Base-by-base conservation (phyloP, 2,888 invertebrate species). In the Rhimphoctona megacephalus region DNA sequence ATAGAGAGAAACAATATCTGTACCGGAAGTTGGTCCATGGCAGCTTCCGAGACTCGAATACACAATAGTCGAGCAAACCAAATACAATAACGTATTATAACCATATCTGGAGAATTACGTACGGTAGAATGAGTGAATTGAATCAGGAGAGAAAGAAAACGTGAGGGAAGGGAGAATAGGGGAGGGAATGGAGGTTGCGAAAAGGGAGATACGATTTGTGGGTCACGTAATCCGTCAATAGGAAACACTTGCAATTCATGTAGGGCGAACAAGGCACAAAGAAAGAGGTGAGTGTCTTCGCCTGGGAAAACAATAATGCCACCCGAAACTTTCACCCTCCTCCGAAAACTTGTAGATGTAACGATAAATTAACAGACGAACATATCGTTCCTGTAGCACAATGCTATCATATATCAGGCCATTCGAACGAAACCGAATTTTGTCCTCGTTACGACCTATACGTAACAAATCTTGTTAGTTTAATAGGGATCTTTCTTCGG, bases 161-260 rank as follows among this genome's bases (percentile, higher is more conserved):
- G n/a, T 33, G 66, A 30, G 79, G 49, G 57, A 49, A 72, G 57
- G 49, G 52, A 19, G 11, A 43, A 22, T n/a, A 66, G 78, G 67
- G 76, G 85, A 77, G 57, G 66, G 8, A n/a, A 54, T 39, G 33
- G 66, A 76, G 22, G 52, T 14, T 36, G 74, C 30, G 19, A 52
- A 22, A 39, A 66, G 43, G 72, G 39, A 25, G 49, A 33, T 46
- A 33, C 33, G 25, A 39, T 67, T 54, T 76, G 43, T 69, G 83
- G 83, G 83, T 83, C 85, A 80, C 76, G 79, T 79, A 82, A 85
- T 70, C 61, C 49, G 74, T 69, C 85, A 70, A 80, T 85, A 64
- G 52, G 17, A 43, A 61, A 49, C 25, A 30, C 61, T 78, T 22
- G 52, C 54, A 76, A 64, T 76, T 77, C 64, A 64, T 22, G 33